Evolutionary conservation across 2,113 vertebrate genomes (phyloP), one percentile per base, ranked within the genome.

Genomic region (Mionectes macconnelli): DNA sequence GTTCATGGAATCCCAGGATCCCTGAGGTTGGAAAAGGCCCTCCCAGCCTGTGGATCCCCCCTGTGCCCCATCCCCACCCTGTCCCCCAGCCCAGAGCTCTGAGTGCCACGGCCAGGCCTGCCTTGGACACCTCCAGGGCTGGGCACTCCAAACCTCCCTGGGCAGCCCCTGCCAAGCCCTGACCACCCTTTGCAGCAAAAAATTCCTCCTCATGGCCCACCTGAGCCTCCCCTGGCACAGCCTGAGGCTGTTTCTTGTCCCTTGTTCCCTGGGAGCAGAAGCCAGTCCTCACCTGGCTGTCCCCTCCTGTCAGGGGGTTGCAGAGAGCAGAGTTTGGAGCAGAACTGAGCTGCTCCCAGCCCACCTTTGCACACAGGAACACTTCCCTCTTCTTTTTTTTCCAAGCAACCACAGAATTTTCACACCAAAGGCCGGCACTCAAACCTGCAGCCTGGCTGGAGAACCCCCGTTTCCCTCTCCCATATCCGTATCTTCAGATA

Each of bases 11-110:
- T 28, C 15, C 31, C 31, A 0, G 8, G 1, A 33, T 81, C 9
- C 8, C 7, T 11, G 17, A 1, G 22, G 37, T 0, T 37, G 86
- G 86, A 5, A 52, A 33, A 89, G 22, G 22, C 4, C 5, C 8
- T 27, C 31, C 31, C 8, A 72, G 30, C 2, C 1, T 49, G 7
- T 0, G 14, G 0, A 84, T 24, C 7, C 2, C 60, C 47, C 24
- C 59, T n/a, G 82, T 84, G n/a, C 28, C 49, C 18, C 0, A 2
- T 24, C 2, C 2, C 24, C 72, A 68, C 62, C 83, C 22, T 67
- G 83, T 67, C 42, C 40, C 67, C 56, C 55, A 82, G 66, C 55
- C 45, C 80, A 70, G 80, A 83, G 67, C 80, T 0, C 81, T 85
- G 9, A 75, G 83, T 49, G 70, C 52, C 83, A 75, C 50, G 9